Conservation (phyloP, 2,797 vertebrate species). For the Psittacula derbiana region DNA sequence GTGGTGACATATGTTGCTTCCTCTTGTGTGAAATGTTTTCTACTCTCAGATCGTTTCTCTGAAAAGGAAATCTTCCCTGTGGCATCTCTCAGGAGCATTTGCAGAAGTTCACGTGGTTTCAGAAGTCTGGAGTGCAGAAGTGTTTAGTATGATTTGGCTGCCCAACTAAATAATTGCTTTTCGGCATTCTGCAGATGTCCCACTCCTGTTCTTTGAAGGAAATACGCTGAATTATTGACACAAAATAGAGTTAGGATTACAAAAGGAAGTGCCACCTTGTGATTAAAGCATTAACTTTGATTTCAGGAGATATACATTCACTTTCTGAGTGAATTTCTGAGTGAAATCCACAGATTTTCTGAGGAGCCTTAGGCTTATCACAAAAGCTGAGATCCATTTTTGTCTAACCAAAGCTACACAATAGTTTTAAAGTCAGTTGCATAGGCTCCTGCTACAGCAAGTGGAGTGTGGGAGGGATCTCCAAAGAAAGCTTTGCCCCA, state of each 20-base stretch:
- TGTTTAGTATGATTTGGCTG: not conserved
- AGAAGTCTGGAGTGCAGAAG: constrained; percentile 47
- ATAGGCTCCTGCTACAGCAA: not conserved
- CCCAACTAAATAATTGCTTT: constrained; percentile 59
- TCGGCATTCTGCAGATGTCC: constrained; percentile 18
- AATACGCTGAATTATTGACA: constrained; percentile 46
- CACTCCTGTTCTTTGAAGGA: constrained; percentile 3
- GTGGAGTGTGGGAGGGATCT: not conserved
- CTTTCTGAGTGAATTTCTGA: constrained; percentile 4
- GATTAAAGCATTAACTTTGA: constrained; percentile 34
- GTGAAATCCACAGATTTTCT: not conserved
- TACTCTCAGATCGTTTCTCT: constrained; percentile 47
- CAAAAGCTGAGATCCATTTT: not conserved
- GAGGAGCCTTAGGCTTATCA: constrained; percentile 1
- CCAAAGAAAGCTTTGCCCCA: not conserved
- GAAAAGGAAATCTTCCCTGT: constrained; percentile 59
- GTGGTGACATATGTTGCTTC: constrained; percentile 58
- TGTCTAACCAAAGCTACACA: not conserved
- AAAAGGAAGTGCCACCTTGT: constrained; percentile 7
- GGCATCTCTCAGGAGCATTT: constrained; percentile 64
- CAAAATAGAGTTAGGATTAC: not conserved
- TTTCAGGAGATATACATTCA: not conserved
- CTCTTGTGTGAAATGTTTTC: constrained; percentile 63
- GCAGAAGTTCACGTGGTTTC: constrained; percentile 56
- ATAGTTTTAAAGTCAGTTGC: not conserved